These are phyloP conservation scores for Lophotis ruficrista DNA, from an alignment of 2,113 vertebrate genomes.

Conservation along the genomic window DNA sequence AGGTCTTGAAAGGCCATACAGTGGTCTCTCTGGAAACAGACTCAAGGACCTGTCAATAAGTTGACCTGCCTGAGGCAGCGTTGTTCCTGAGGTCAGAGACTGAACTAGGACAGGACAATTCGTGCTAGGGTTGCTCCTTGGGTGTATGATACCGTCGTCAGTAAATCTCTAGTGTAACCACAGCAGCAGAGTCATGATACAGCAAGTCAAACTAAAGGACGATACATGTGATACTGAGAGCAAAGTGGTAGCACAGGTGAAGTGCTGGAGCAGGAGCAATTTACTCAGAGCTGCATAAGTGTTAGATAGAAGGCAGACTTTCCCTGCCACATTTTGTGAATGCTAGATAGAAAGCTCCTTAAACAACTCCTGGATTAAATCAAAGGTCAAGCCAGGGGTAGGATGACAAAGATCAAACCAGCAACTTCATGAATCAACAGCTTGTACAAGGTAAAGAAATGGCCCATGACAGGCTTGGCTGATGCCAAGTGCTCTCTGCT, in stretches of 20 bases:
- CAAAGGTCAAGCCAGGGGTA: not conserved
- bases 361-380: slow-evolving; percentile 13
- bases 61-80: not conserved
- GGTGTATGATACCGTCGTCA: not conserved
- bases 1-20: not conserved
- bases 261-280: slow-evolving; percentile 18
- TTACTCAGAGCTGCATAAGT: slow-evolving; percentile 26
- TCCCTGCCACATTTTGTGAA: not conserved
- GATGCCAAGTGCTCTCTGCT: not conserved
- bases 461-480: not conserved
- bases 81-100: not conserved
- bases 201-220: not conserved
- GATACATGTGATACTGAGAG: not conserved
- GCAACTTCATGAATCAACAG: not conserved
- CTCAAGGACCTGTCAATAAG: not conserved
- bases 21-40: not conserved
- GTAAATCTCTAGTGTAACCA: not conserved
- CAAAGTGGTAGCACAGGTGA: not conserved
- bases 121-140: not conserved
- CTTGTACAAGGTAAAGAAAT: not conserved
- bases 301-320: not conserved
- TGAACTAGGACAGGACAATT: not conserved
- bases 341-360: not conserved
- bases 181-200: not conserved
- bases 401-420: not conserved